Base-by-base conservation (phyloP, 2,113 vertebrate species). In the Nannobrachium achirus region DNA sequence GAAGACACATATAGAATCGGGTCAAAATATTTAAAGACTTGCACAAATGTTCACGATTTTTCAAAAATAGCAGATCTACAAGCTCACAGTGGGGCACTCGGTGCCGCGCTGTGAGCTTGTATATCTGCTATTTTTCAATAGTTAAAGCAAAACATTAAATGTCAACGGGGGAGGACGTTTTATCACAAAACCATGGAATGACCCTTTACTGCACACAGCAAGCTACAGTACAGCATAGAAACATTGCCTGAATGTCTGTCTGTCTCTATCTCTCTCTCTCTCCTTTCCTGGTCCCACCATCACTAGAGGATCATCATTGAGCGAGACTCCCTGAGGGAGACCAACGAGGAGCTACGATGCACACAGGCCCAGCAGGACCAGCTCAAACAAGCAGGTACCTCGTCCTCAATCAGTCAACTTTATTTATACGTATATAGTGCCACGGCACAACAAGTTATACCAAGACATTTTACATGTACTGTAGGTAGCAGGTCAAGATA, bases 321-420 rank as follows among this genome's bases (percentile, higher is more conserved):
- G 68, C 93, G 95, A 75, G 96, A 98, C 82, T 91, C 97, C 44
- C 81, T 99, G 14, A 97, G 92, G 83, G 98, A 99, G 86, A 95
- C 94, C 7, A 99, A 98, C 1, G 97, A 99, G 87, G 98, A 99
- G 71, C 94, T 99, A 13, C 92, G 94, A 13, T 99, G 94, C 86
- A 94, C 95, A 49, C 94, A 98, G 90, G 94, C 93, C 78, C 98
- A 98, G 11, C 95, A 97, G 88, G 91, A 94, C 80, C 96, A 97
- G 70, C 86, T 99, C 56, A 93, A 87, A 58, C 95, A 94, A 91
- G 90, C 97, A 89, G 96, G 98, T 99, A 86, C 45, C 38, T n/a
- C n/a, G n/a, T n/a, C n/a, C n/a, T 42, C 13, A 50, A 33, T 33
- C 25, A 33, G 3, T 50, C 19, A 9, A 65, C 16, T 1, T 7